Base-by-base conservation (phyloP, 2,888 invertebrate genomes). In the Dione juno region DNA sequence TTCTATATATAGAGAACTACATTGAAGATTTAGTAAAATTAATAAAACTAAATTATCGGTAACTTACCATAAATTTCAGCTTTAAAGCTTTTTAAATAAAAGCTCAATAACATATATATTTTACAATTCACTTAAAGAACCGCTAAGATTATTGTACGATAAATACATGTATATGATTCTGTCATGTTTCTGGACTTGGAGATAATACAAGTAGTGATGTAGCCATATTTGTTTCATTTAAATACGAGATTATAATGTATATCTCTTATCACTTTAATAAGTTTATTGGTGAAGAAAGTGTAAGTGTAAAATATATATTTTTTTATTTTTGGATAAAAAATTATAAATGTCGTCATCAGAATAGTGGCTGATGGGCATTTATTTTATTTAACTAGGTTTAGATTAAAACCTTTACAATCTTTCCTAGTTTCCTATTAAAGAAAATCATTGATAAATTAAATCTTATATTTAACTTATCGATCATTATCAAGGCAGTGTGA, bases 111-210 rank as follows among this genome's bases (percentile, higher is more conserved):
- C 28, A 61, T 28, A 43, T 52, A 43, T 53, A 61, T 67, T 21
- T 52, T 48, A 48, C 52, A 61, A 43, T 41, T 45, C 52, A 61
- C 67, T 48, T 48, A 52, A 43, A 61, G 52, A 53, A 67, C 67
- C 53, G 67, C 59, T 67, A 59, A 40, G 52, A 61, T 67, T 43
- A 43, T 43, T 43, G 59, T 59, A n/a, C 35, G 43, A 67, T 53
- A 61, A 50, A 21, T 53, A 66, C 37, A 45, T 45, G 57, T 37
- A 43, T 61, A 67, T 53, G 61, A 6, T 11, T 2, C 16, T 45
- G 13, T 61, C 43, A 45, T 40, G 13, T 41, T 43, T 16, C 3
- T 14, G 53, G 28, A 53, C 14, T 13, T 11, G 45, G 28, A 43
- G 45, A 45, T 61, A 61, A 45, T 61, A 61, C 43, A 45, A 61